Evolutionary conservation across 2,797 vertebrate species (phyloP), one percentile per base, ranked within the genome.

Genomic region (Saguinus oedipus): DNA sequence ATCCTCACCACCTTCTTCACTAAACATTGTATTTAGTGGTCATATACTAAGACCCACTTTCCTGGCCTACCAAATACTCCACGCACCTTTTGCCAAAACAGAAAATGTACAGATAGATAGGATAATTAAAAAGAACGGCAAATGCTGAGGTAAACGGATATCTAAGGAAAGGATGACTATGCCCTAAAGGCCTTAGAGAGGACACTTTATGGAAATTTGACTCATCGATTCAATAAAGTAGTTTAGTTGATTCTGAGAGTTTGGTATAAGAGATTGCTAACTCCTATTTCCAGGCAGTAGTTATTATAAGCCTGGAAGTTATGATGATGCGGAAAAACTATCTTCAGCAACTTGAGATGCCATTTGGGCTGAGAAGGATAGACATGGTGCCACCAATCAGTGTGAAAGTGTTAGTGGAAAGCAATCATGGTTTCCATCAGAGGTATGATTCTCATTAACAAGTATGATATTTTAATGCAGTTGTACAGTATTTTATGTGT

Each of bases 291-390:
- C 83, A 94, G 96, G 91, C 91, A 68, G 64, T 92, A 79, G 86
- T 97, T 97, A 97, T 96, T 97, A 93, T 94, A 96, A 97, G 93
- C 42, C 57, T 95, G 70, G 89, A 83, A 95, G 93, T 97, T 94
- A 76, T 42, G 19, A 88, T 96, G 75, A 97, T 88, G 86, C 96
- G 76, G 80, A 92, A 95, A 97, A 96, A 80, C 79, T 98, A 89
- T 95, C 91, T 95, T 91, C 33, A 92, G 94, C 75, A 97, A 92
- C 86, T 44, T 88, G 79, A 97, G 95, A 96, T 93, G 46, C 44
- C 79, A 87, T 96, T 96, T 96, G 64, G 30, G 24, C 83, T 93
- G n/a, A 88, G 82, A 90, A 96, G 44, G 46, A 91, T 76, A 48
- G 96, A 96, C 50, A 97, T 30, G 70, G 83, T 94, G 90, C 36